These are phyloP conservation scores for Spheniscus mendiculus DNA, from an alignment of 2,113 vertebrate genomes.

Conservation along the genomic window DNA sequence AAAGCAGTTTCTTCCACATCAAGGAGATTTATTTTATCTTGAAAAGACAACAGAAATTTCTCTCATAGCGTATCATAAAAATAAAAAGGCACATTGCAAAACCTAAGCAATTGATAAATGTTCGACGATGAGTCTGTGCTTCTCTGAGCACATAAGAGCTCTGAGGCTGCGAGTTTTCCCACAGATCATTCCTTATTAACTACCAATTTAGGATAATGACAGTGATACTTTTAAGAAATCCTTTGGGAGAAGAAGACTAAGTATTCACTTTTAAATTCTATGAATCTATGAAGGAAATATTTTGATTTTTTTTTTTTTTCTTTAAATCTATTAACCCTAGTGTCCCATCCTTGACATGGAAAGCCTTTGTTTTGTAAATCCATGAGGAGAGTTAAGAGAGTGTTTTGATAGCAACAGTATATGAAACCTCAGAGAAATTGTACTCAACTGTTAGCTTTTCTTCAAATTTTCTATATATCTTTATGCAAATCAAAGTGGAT, in stretches of 20 bases:
- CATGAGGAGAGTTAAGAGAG: not conserved
- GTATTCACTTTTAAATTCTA: not conserved
- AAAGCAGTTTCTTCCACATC: not conserved
- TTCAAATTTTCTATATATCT: not conserved
- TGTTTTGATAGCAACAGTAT: not conserved
- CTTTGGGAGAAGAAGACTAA: not conserved
- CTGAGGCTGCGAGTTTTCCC: not conserved
- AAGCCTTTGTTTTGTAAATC: not conserved
- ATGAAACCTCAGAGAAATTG: not conserved
- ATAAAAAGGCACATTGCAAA: not conserved
- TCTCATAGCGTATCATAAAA: not conserved
- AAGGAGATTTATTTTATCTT: not conserved
- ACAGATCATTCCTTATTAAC: not conserved
- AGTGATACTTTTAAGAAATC: not conserved
- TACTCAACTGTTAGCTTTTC: not conserved
- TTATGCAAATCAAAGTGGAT: not conserved
- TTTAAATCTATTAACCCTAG: not conserved
- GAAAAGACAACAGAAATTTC: not conserved
- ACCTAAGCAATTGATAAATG: not conserved
- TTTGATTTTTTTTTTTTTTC: not conserved
- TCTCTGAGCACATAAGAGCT: not conserved
- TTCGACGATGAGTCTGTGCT: not conserved
- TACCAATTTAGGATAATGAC: conserved; percentile 1
- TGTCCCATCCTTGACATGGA: not conserved
- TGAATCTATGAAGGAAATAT: not conserved